These are phyloP conservation scores for Sceloporus undulatus DNA, from an alignment of 2,113 vertebrate genomes.

Conservation along the genomic window DNA sequence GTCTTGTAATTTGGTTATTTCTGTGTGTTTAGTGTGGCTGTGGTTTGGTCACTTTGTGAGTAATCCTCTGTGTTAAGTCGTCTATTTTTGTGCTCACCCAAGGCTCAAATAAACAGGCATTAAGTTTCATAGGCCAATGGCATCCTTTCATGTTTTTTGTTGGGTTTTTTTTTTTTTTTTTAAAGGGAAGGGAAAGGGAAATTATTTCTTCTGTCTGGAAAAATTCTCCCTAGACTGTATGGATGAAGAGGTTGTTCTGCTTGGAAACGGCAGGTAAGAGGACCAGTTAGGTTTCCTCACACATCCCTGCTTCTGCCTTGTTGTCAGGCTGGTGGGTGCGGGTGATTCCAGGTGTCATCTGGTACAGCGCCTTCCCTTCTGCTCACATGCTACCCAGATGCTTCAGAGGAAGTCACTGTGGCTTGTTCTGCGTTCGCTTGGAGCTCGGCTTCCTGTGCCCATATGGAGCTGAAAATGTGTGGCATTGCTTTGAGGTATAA, in stretches of 20 bases:
- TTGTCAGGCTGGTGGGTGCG: no score
- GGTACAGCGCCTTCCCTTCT: background rate
- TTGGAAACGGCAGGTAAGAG: background rate
- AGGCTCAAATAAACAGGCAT: constrained; percentile 12
- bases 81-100: constrained; percentile 6
- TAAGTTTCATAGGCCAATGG: constrained; percentile 10
- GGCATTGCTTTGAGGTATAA: background rate
- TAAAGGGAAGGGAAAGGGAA: background rate
- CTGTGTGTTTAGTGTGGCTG: no score
- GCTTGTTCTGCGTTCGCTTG: background rate
- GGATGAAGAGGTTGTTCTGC: no score
- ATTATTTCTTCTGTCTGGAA: background rate
- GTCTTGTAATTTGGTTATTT: constrained; percentile 14
- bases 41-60: background rate
- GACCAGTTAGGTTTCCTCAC: background rate
- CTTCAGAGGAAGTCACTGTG: background rate
- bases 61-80: constrained; percentile 31
- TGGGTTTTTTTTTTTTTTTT: no score
- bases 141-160: rapidly evolving
- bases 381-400: background rate
- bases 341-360: background rate
- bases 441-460: background rate
- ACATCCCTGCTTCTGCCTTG: no score
- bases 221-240: background rate
- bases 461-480: background rate